Percentiles rank a stretch among this genome's conserved stretches.
Conservation (phyloP, 2,113 vertebrate genomes). For the Cebidichthys violaceus region DNA sequence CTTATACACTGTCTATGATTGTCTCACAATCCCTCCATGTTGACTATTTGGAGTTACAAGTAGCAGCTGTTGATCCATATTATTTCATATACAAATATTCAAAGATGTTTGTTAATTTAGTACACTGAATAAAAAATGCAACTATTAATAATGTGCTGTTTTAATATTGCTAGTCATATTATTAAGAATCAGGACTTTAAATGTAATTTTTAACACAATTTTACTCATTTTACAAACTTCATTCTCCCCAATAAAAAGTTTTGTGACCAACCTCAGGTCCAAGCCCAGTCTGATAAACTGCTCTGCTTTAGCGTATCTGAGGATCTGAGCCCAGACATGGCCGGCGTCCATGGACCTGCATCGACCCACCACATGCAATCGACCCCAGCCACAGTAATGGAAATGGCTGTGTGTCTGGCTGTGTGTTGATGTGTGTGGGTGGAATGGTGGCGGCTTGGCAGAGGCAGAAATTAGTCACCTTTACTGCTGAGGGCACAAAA, state of each 20-base stretch:
- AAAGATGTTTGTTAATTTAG: background rate
- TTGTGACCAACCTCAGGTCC: background rate
- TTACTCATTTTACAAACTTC: background rate
- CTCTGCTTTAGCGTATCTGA: constrained; percentile 12
- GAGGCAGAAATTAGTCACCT: constrained; percentile 50
- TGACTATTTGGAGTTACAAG: background rate
- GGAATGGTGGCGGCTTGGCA: background rate
- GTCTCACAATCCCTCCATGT: background rate
- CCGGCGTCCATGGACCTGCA: constrained; percentile 32
- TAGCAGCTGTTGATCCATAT: background rate
- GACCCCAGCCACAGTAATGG: constrained; percentile 39
- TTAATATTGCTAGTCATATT: background rate
- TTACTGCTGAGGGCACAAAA: constrained; percentile 24
- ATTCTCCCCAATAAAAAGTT: background rate
- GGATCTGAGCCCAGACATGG: constrained; percentile 37
- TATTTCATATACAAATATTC: background rate
- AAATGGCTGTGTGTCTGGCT: constrained; percentile 30
- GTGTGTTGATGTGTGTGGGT: constrained; percentile 18
- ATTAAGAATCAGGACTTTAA: background rate
- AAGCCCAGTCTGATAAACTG: constrained; percentile 18
- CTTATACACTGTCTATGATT: too few species aligned
- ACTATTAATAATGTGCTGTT: background rate
- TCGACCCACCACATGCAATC: constrained; percentile 59
- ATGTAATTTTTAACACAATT: background rate
- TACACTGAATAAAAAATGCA: background rate